A percentile compares a stretch with the other conserved stretches of the same genome.
phyloP scores from a whole-genome alignment of 92 coral and sea anemone genomes.

The Virgularia gustaviana region DNA sequence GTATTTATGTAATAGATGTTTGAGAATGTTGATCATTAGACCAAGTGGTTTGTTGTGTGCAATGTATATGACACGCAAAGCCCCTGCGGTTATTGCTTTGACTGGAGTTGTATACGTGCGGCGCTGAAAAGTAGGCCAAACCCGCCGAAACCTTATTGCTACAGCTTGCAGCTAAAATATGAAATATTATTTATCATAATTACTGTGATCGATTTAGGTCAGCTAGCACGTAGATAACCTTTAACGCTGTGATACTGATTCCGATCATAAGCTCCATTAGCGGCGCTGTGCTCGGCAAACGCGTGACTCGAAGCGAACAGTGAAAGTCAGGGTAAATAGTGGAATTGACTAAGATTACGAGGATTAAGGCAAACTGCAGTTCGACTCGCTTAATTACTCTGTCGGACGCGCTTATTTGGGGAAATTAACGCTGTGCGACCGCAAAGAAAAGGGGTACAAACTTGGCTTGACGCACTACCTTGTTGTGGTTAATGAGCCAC shows the following conservation, averaged over 20 bases:
- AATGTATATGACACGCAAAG: background rate
- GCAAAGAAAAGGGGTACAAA: background rate
- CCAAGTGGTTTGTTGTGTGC: conserved; percentile 15
- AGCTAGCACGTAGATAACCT: background rate
- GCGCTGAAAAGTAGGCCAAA: background rate
- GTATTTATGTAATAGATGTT: background rate
- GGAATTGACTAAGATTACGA: background rate
- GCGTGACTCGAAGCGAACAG: background rate
- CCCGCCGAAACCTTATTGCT: background rate
- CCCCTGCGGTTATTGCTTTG: conserved; percentile 1
- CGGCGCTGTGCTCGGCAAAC: background rate
- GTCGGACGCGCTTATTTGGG: background rate
- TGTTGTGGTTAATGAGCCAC: too few species aligned
- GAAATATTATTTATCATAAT: background rate
- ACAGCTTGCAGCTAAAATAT: background rate
- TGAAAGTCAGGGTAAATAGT: too few species aligned
- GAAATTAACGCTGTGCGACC: background rate
- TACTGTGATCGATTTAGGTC: background rate
- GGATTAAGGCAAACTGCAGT: background rate
- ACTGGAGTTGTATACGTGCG: background rate
- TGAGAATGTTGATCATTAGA: conserved; percentile 12
- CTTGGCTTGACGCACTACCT: background rate
- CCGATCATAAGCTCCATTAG: background rate
- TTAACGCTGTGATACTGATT: background rate
- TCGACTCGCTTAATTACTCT: background rate